These are phyloP conservation scores for Hystrix brachyura DNA, from an alignment of 2,113 vertebrate genomes.

Conservation along the genomic window DNA sequence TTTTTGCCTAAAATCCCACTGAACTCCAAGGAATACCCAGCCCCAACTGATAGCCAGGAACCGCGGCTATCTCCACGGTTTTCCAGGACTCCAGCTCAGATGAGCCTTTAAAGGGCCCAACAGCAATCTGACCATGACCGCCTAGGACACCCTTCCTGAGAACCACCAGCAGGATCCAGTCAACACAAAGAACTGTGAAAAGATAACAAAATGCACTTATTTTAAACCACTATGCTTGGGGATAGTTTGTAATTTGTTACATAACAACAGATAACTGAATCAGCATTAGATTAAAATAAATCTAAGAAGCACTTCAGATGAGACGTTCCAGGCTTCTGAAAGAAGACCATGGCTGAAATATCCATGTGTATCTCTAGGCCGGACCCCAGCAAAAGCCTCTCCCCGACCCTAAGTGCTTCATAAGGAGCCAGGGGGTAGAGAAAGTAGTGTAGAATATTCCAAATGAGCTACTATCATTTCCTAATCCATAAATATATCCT, in stretches of 20 bases:
- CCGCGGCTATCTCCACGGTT: background rate
- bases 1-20: background rate
- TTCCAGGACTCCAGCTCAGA: background rate
- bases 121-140: background rate
- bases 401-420: background rate
- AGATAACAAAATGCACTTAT: slow-evolving; percentile 3
- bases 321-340: slow-evolving; percentile 35
- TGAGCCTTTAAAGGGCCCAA: background rate
- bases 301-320: background rate
- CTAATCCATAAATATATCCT: background rate
- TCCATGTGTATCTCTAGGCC: background rate
- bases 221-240: background rate
- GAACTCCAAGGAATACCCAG: background rate
- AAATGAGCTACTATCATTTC: background rate
- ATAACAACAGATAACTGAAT: background rate
- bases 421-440: background rate
- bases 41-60: background rate
- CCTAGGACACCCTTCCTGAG: background rate
- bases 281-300: slow-evolving; percentile 50
- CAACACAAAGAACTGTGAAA: background rate
- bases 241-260: background rate
- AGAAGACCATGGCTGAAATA: background rate
- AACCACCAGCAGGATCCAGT: background rate
- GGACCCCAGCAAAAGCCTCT: background rate
- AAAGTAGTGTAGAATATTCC: background rate